phyloP scores from a whole-genome alignment of 64 coral and sea anemone species.

The Anthopleura sola region DNA sequence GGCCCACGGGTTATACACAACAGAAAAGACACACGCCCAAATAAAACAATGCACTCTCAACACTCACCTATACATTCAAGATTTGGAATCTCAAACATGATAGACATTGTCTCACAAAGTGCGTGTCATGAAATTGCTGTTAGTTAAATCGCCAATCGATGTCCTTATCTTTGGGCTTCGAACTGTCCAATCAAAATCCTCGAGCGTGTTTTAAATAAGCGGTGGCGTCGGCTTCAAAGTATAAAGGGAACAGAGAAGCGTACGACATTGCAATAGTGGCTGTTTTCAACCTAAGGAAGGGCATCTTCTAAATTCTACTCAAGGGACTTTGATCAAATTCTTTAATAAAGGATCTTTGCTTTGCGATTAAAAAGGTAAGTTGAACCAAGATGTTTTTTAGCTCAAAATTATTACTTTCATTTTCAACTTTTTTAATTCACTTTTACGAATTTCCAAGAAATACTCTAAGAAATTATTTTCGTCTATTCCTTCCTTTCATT shows the following conservation, averaged over 20 bases:
- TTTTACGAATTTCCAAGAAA: no score
- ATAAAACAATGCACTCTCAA: slow-evolving; percentile 2
- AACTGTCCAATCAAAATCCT: neutral
- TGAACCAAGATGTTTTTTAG: neutral
- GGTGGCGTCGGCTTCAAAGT: neutral
- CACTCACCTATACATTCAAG: neutral
- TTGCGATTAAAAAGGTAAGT: neutral
- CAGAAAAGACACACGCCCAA: slow-evolving; percentile 6
- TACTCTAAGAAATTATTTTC: no score
- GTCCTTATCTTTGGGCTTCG: neutral
- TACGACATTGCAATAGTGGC: neutral
- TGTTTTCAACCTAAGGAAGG: neutral
- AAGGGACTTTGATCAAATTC: neutral
- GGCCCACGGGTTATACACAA: slow-evolving; percentile 11
- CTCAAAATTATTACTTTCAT: neutral
- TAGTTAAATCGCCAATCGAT: slow-evolving; percentile 9
- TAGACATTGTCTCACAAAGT: neutral
- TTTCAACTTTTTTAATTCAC: neutral
- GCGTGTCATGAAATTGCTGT: neutral
- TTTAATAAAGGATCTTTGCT: neutral
- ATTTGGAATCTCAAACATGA: slow-evolving; percentile 6
- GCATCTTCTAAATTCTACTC: neutral
- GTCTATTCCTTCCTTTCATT: no score
- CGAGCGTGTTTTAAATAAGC: neutral
- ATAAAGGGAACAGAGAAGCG: neutral